Conservation (phyloP, 2,797 vertebrate species). For the Leptatherina wallacei region DNA sequence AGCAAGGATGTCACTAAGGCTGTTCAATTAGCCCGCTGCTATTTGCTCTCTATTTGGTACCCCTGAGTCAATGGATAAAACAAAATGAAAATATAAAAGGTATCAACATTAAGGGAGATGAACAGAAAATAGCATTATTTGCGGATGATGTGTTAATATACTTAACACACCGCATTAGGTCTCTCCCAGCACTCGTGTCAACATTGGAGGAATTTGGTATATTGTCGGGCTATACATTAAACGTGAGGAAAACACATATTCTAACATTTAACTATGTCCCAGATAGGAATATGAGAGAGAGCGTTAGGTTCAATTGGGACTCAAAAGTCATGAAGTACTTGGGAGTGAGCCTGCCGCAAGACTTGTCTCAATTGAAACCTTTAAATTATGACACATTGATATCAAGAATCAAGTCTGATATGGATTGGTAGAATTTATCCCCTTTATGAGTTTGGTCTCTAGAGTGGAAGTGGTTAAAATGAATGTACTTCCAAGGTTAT, state of each 20-base stretch:
- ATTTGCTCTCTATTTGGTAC: conserved; percentile 16
- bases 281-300: not conserved
- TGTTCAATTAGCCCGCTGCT: not conserved
- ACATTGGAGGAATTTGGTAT: not conserved
- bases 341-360: too few species aligned
- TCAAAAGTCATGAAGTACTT: not conserved
- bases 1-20: not conserved
- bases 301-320: too few species aligned
- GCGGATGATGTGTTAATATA: conserved; percentile 23
- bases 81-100: conserved; percentile 14
- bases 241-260: not conserved
- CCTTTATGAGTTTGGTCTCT: too few species aligned
- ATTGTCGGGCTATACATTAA: not conserved
- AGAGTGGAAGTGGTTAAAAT: not conserved
- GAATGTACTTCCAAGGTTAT: not conserved
- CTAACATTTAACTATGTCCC: not conserved
- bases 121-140: conserved; percentile 19
- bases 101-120: not conserved
- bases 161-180: not conserved
- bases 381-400: too few species aligned
- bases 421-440: not conserved
- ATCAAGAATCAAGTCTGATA: not conserved
- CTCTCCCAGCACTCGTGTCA: not conserved
- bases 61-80: conserved; percentile 15
- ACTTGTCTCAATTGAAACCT: too few species aligned